A percentile compares a stretch with the other conserved stretches of the same genome.
Conservation (phyloP, 2,888 invertebrate species). For the Parnassius apollo region DNA sequence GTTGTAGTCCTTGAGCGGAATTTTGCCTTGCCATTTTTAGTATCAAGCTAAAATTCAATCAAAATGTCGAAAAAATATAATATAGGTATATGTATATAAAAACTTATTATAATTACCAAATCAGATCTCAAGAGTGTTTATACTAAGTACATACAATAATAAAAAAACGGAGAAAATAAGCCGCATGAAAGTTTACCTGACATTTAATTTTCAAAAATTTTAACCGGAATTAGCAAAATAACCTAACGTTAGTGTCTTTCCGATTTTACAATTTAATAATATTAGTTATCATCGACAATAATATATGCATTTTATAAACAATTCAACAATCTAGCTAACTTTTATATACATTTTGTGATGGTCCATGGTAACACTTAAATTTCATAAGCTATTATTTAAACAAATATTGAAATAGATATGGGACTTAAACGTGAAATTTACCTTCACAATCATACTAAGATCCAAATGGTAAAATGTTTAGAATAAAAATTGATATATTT, state of each 20-base stretch:
- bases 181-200: not conserved
- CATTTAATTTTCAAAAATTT: constrained; percentile 9
- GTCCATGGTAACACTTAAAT: constrained; percentile 58
- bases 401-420: not conserved
- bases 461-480: too few species aligned
- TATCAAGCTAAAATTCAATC: constrained; percentile 33
- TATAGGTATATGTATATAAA: constrained; percentile 21
- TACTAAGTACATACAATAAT: constrained; percentile 29
- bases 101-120: constrained; percentile 34
- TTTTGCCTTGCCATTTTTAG: too few species aligned
- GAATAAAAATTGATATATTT: too few species aligned
- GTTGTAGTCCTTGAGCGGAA: too few species aligned
- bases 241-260: not conserved
- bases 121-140: constrained; percentile 58
- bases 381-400: not conserved
- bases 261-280: constrained; percentile 16
- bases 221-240: constrained; percentile 7
- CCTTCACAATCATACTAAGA: too few species aligned
- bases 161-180: constrained; percentile 1
- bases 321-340: constrained; percentile 65
- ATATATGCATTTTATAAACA: constrained; percentile 45
- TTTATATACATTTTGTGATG: constrained; percentile 67
- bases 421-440: too few species aligned
- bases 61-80: constrained; percentile 22
- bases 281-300: constrained; percentile 30